Percentiles rank a stretch among this genome's conserved stretches.
Conservation (phyloP, 2,888 invertebrate species). For the Cephus pulcher region DNA sequence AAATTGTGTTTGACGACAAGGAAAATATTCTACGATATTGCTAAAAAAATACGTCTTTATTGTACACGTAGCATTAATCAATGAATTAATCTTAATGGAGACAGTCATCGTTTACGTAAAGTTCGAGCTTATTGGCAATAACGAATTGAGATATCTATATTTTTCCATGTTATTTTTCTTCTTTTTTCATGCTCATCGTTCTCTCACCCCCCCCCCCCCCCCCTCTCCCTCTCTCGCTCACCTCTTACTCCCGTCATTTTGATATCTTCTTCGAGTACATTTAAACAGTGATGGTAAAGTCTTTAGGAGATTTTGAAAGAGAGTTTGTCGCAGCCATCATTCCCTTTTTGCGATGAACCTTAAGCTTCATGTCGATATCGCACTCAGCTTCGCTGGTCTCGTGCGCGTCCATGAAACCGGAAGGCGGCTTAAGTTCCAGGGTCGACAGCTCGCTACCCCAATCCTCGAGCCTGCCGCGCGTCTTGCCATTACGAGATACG, state of each 20-base stretch:
- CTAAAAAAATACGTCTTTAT: conserved; percentile 36
- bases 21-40: conserved; percentile 5
- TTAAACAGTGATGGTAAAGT: conserved; percentile 67
- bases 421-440: conserved; percentile 67
- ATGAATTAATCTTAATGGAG: conserved; percentile 9
- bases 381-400: conserved; percentile 64
- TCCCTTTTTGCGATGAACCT: conserved; percentile 53
- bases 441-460: conserved; percentile 61
- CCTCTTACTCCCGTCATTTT: conserved; percentile 29
- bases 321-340: conserved; percentile 49
- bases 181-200: conserved; percentile 26
- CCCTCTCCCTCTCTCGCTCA: conserved; percentile 28
- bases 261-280: conserved; percentile 44
- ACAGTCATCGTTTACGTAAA: conserved; percentile 18
- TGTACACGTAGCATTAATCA: conserved; percentile 19
- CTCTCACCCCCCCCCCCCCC: conserved; percentile 13
- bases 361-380: conserved; percentile 62
- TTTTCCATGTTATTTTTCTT: conserved; percentile 26
- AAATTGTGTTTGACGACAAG: too few species aligned
- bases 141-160: conserved; percentile 27
- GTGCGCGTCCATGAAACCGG: conserved; percentile 63
- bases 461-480: conserved; percentile 45
- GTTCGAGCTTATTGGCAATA: conserved; percentile 8
- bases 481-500: conserved; percentile 27
- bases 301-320: conserved; percentile 61